These are phyloP conservation scores for Thecophora atra DNA, from an alignment of 2,888 invertebrate species.

Conservation along the genomic window DNA sequence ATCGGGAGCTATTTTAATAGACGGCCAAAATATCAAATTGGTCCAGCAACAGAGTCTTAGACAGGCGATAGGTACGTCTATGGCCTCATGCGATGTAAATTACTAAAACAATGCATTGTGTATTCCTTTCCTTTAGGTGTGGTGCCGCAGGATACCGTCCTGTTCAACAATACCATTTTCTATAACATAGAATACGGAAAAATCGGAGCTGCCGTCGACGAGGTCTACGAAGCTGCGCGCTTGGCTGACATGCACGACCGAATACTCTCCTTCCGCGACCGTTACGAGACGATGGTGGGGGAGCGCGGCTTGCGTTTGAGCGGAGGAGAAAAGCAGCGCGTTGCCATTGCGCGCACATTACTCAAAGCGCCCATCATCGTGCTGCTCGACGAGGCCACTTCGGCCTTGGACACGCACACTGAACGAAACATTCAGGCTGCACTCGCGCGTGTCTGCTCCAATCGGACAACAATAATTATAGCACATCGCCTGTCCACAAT, in stretches of 20 bases:
- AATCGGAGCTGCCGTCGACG: constrained; percentile 78
- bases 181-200: constrained; percentile 96
- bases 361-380: constrained; percentile 92
- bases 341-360: constrained; percentile 95
- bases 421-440: constrained; percentile 95
- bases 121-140: constrained; percentile 70
- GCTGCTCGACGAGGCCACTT: constrained; percentile 93
- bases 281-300: constrained; percentile 89
- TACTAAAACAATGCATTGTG: no score
- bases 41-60: constrained; percentile 87
- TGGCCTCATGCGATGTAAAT: background rate
- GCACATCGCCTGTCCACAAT: constrained; percentile 95
- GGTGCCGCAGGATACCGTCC: constrained; percentile 96
- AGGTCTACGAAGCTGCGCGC: constrained; percentile 88
- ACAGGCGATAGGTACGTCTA: constrained; percentile 71
- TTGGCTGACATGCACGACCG: constrained; percentile 94
- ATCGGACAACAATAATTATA: constrained; percentile 91
- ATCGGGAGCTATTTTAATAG: constrained; percentile 85
- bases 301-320: constrained; percentile 94
- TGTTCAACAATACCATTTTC: constrained; percentile 92
- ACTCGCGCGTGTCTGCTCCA: constrained; percentile 83
- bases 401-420: constrained; percentile 94
- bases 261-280: constrained; percentile 90
- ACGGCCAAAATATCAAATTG: constrained; percentile 87
- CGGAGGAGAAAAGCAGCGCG: constrained; percentile 97